phyloP scores from a whole-genome alignment of 1,140 invertebrate genomes.

The Episyrphus balteatus region DNA sequence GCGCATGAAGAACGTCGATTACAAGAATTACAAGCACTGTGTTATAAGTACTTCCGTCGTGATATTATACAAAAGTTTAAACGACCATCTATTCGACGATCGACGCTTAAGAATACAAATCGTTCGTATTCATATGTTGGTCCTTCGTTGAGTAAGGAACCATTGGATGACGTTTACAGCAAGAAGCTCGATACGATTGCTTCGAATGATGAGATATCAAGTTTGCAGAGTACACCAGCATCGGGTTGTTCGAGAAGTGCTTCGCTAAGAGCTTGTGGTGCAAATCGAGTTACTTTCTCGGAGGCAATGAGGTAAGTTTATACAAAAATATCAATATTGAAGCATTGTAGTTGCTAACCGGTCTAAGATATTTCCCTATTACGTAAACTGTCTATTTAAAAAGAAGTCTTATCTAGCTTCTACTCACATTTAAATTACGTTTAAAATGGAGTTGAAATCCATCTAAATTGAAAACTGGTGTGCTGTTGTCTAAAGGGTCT shows the following conservation, averaged over 20 bases:
- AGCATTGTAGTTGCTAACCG: background rate
- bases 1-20: slow-evolving; percentile 82
- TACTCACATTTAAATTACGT: no score
- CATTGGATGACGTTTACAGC: slow-evolving; percentile 19
- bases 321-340: no score
- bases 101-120: slow-evolving; percentile 23
- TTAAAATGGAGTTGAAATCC: no score
- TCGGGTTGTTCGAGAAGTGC: slow-evolving; percentile 62
- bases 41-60: slow-evolving; percentile 76
- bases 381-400: no score
- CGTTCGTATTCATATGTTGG: slow-evolving; percentile 33
- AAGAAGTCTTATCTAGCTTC: no score
- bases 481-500: no score
- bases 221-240: slow-evolving; percentile 54
- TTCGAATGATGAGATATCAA: slow-evolving; percentile 39
- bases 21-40: slow-evolving; percentile 82
- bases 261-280: slow-evolving; percentile 47
- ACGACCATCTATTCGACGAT: slow-evolving; percentile 25
- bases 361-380: background rate
- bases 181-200: slow-evolving; percentile 29
- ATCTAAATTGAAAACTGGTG: no score
- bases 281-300: slow-evolving; percentile 29
- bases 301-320: slow-evolving; percentile 21
- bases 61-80: slow-evolving; percentile 39
- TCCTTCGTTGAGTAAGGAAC: slow-evolving; percentile 13